Base-by-base conservation (phyloP, 2,113 vertebrate genomes). In the Bungarus multicinctus region DNA sequence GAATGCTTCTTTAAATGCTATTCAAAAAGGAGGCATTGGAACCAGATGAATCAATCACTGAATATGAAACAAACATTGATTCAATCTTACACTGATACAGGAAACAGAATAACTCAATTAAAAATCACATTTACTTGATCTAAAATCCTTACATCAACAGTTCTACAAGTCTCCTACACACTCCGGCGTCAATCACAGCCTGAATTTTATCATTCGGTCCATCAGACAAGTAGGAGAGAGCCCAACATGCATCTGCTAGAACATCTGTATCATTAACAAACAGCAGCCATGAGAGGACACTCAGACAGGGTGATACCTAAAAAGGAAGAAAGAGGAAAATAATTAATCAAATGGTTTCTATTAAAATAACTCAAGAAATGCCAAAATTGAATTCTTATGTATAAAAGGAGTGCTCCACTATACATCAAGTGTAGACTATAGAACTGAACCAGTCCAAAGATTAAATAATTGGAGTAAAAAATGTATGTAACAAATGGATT, bases 121-220 rank as follows among this genome's bases (percentile, higher is more conserved):
- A 45, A 87, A 87, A 12, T 16, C 47, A 50, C 7, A 88, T 34
- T 57, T 89, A 14, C n/a, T 93, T 10, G 39, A 52, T 93, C 92
- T 1, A 3, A 14, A 88, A 88, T 94, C 93, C 99, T 99, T 98
- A 99, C 99, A 99, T 98, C 57, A 99, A 97, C 91, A 99, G 96
- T 94, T 99, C 99, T 96, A 99, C 99, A 94, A 99, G 98, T 97
- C 99, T 98, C 95, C 99, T 98, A 96, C 99, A 99, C 85, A 99
- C 99, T 96, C 99, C 99, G 3, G 99, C 99, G 97, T 99, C 99
- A 92, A 99, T 99, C 93, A 99, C 99, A 85, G 99, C 98, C 97
- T 99, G 99, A 96, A 99, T 99, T 98, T 99, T 99, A 97, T 99
- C 99, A 94, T 99, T 99, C 91, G 99, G 99, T 58, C 99, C 99